Base-by-base conservation (phyloP, 2,113 vertebrate genomes). In the Eulemur macaco region DNA sequence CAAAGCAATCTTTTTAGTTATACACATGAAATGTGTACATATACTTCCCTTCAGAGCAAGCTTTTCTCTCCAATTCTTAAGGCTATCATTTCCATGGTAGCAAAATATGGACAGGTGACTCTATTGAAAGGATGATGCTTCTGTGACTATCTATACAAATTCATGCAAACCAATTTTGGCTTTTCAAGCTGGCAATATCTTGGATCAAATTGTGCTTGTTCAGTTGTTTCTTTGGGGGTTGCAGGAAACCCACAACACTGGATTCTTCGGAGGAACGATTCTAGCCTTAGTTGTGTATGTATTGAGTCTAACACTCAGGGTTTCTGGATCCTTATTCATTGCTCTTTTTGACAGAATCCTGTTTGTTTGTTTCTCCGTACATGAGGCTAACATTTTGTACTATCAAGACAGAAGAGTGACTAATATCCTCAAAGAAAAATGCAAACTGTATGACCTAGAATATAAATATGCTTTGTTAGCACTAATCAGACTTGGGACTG, bases 401-500 rank as follows among this genome's bases (percentile, higher is more conserved):
- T n/a, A 92, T 45, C 58, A 77, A 52, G 74, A 88, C 42, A 90
- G 80, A 97, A 97, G 37, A 37, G 18, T 93, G 82, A 97, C 64
- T 95, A 69, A 95, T 2, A 56, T 39, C 86, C 89, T 98, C 20
- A 85, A 91, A 71, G 91, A 96, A 96, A 92, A 95, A 95, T 92
- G 29, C 96, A 64, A 97, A 92, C 82, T 91, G 54, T 54, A 68
- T 56, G 94, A 95, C 86, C 31, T 97, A 60, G 20, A 91, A 77
- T 97, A 89, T 68, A 92, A 98, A 95, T 91, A 60, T 84, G 50
- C 86, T 98, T 97, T 64, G 5, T 96, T 89, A 97, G 83, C 60
- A 80, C 89, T 81, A 45, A 63, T 81, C 96, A 92, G 95, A 66
- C 50, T 54, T 34, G 27, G 95, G 96, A 96, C 60, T 69, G 14